These are phyloP conservation scores for Agraylea sexmaculata DNA, from an alignment of 1,140 invertebrate species.

Conservation along the genomic window DNA sequence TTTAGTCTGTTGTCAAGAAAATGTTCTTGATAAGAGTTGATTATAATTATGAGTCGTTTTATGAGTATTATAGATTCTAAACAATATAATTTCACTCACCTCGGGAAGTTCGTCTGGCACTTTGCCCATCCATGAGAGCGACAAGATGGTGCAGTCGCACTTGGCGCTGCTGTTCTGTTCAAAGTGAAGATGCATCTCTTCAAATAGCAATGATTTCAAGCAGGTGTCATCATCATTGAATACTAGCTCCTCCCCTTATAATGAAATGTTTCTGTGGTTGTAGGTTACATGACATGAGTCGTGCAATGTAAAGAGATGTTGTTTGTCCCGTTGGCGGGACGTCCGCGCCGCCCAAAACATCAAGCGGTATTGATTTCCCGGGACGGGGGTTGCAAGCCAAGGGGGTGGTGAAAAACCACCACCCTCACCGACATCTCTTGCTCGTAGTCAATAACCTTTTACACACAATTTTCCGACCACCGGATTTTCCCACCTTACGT, in stretches of 20 bases:
- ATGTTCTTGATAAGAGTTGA: no score
- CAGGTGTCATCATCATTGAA: neutral
- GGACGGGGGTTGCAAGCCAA: slow-evolving; percentile 1
- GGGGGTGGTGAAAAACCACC: slow-evolving; percentile 7
- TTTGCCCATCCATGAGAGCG: slow-evolving; percentile 96
- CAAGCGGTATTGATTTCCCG: slow-evolving; percentile 21
- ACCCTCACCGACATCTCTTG: slow-evolving; percentile 2
- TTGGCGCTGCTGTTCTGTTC: slow-evolving; percentile 85
- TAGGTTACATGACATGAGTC: no score
- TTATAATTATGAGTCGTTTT: no score
- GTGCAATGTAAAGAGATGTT: no score
- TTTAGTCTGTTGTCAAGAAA: no score
- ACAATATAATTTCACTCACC: no score
- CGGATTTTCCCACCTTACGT: no score
- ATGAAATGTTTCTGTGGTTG: no score
- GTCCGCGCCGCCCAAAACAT: slow-evolving; percentile 17
- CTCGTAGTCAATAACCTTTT: neutral
- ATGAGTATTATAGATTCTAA: no score
- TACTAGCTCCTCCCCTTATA: no score
- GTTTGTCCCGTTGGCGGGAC: slow-evolving; percentile 7
- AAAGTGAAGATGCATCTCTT: slow-evolving; percentile 77
- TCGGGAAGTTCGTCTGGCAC: slow-evolving; percentile 89
- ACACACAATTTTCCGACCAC: no score
- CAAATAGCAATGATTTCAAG: neutral
- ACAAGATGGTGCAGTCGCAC: slow-evolving; percentile 89